These are phyloP conservation scores for Diplogasteroides magnus DNA, from an alignment of 1,140 invertebrate species.

Conservation along the genomic window DNA sequence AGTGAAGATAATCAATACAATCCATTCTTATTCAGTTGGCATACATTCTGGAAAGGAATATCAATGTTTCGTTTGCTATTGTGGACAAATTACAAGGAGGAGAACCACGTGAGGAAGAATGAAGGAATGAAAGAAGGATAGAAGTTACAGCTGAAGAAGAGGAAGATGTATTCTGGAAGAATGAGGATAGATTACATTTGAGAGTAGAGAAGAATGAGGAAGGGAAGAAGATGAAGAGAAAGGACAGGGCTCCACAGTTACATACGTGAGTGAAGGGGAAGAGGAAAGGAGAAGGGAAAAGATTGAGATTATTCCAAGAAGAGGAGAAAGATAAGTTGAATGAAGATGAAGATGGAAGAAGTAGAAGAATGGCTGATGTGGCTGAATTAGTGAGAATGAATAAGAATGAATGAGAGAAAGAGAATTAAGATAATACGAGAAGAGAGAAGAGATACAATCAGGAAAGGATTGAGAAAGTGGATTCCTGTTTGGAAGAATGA, in stretches of 20 bases:
- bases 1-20: too few relatives aligned
- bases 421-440: neutral
- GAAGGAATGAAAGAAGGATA: neutral
- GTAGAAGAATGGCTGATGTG: neutral
- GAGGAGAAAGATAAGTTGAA: too few relatives aligned
- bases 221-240: too few relatives aligned
- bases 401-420: neutral
- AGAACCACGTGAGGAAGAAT: slow-evolving; percentile 16
- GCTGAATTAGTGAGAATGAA: neutral
- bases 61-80: slow-evolving; percentile 27
- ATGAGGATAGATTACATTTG: neutral
- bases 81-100: slow-evolving; percentile 19
- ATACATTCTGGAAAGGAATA: slow-evolving; percentile 27
- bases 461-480: neutral
- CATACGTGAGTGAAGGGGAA: neutral
- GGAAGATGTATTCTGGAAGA: neutral
- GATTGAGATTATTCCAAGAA: too few relatives aligned
- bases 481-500: neutral
- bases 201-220: too few relatives aligned
- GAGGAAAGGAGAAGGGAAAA: neutral
- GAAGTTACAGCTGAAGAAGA: neutral
- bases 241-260: too few relatives aligned
- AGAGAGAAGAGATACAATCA: neutral
- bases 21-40: too few relatives aligned
- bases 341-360: too few relatives aligned